Evolutionary conservation across 2,113 vertebrate species (phyloP).

Genomic region (Oncorhynchus masou): DNA sequence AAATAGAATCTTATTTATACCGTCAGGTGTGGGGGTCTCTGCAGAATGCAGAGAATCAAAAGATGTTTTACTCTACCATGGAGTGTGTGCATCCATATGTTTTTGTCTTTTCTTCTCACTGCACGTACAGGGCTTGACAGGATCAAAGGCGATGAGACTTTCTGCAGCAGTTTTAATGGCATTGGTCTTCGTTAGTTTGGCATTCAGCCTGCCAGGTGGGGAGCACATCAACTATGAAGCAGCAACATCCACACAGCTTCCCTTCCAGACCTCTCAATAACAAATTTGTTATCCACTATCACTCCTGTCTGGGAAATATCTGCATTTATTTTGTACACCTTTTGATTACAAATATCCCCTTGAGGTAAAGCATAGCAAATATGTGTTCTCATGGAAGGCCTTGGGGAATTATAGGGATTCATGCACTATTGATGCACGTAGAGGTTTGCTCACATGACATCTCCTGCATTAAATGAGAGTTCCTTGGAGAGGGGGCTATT

Average conservation of each 20-base stretch:
- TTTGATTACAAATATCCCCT: constrained; percentile 49
- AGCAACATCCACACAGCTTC: constrained; percentile 13
- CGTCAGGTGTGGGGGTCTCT: no score
- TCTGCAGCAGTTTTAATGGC: constrained; percentile 40
- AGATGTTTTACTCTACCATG: no score
- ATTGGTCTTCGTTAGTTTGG: constrained; percentile 56
- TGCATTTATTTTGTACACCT: constrained; percentile 17
- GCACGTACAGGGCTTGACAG: constrained; percentile 32
- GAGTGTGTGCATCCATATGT: neutral
- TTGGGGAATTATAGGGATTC: constrained; percentile 46
- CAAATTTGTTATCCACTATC: constrained; percentile 17
- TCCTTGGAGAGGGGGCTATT: constrained; percentile 53
- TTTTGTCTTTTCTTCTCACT: neutral
- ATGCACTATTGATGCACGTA: constrained; percentile 55
- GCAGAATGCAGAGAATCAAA: no score
- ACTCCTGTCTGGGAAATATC: constrained; percentile 20
- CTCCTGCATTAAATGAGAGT: constrained; percentile 67
- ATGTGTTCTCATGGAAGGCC: constrained; percentile 30
- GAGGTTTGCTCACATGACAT: constrained; percentile 49
- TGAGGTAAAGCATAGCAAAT: constrained; percentile 31
- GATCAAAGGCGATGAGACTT: constrained; percentile 31
- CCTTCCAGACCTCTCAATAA: constrained; percentile 20
- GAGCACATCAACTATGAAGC: constrained; percentile 31
- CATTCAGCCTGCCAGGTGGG: constrained; percentile 31
- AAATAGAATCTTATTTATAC: no score